Conservation (phyloP, 2,888 invertebrate genomes). For the Nymphalis polychloros region DNA sequence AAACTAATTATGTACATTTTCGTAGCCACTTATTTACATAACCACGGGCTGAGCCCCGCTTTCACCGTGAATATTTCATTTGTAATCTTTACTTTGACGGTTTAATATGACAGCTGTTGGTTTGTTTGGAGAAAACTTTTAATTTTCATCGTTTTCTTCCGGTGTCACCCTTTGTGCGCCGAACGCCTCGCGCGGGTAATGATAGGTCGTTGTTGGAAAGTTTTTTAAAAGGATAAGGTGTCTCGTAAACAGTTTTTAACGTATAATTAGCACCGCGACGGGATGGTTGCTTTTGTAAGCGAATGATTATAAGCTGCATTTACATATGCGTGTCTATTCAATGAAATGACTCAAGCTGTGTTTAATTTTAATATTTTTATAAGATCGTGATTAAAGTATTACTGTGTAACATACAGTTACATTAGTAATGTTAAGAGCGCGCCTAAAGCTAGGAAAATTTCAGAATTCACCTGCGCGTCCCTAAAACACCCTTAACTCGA, state of each 20-base stretch:
- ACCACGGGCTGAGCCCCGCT: constrained; percentile 77
- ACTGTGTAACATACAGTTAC: too few relatives aligned
- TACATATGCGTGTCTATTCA: not conserved
- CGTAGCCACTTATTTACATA: constrained; percentile 82
- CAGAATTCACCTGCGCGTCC: too few relatives aligned
- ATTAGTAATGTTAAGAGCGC: too few relatives aligned
- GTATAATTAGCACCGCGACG: constrained; percentile 63
- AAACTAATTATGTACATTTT: constrained; percentile 82
- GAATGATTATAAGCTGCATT: constrained; percentile 27
- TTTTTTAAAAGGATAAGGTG: constrained; percentile 65
- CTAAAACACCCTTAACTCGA: too few relatives aligned
- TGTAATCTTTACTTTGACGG: constrained; percentile 80
- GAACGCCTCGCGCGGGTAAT: constrained; percentile 71
- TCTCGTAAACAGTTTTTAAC: constrained; percentile 64
- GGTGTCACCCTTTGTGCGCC: constrained; percentile 68
- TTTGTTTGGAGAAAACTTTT: constrained; percentile 80
- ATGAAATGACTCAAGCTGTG: not conserved
- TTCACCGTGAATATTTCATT: constrained; percentile 82
- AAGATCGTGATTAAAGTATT: not conserved
- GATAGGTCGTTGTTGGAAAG: constrained; percentile 75
- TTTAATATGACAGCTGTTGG: constrained; percentile 81
- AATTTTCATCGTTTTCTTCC: constrained; percentile 76
- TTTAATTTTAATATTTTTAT: not conserved
- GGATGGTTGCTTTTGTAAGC: constrained; percentile 55
- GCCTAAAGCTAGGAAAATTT: too few relatives aligned